phyloP scores from a whole-genome alignment of 2,113 vertebrate genomes.

The Dasyprocta punctata region DNA sequence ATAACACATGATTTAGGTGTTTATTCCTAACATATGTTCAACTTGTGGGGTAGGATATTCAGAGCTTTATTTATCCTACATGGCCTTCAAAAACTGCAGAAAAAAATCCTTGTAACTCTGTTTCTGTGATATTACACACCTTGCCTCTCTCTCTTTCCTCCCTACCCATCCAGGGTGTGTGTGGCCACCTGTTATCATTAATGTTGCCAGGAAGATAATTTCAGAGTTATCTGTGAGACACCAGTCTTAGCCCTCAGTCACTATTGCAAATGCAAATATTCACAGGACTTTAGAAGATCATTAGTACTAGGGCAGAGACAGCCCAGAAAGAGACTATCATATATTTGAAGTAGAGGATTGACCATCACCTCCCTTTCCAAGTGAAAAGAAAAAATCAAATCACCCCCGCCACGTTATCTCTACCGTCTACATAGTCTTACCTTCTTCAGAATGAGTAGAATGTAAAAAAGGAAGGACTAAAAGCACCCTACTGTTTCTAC shows the following conservation, averaged over 20 bases:
- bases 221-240: background rate
- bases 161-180: background rate
- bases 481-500: background rate
- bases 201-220: background rate
- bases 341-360: background rate
- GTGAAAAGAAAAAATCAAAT: background rate
- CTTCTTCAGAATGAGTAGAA: background rate
- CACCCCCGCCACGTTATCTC: background rate
- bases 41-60: background rate
- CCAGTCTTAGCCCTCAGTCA: background rate
- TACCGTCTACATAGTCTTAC: background rate
- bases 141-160: background rate
- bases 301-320: background rate
- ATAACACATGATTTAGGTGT: slow-evolving; percentile 60
- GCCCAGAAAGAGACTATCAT: background rate
- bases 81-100: slow-evolving; percentile 35
- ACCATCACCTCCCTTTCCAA: background rate
- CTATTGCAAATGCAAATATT: background rate
- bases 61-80: background rate
- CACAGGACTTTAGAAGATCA: background rate
- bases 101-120: background rate
- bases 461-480: background rate
- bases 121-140: background rate
- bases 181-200: background rate
- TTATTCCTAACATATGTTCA: slow-evolving; percentile 63